Evolutionary conservation across 2,797 vertebrate species (phyloP).

Genomic region (Rhabdophis nuchalis): DNA sequence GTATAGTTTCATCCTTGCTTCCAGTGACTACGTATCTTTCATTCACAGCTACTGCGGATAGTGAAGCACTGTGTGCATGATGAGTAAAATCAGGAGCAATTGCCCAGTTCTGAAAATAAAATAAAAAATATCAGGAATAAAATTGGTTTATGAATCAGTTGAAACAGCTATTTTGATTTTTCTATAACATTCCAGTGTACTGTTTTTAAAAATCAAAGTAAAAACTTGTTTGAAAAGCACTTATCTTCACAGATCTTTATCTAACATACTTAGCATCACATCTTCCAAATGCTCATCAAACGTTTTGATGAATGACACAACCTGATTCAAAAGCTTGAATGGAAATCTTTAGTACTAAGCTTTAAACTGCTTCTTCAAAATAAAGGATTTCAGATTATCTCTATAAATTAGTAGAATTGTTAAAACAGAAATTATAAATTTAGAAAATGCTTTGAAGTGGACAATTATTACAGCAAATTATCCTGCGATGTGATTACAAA

Average conservation of each 20-base stretch:
- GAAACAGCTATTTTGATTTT: background rate
- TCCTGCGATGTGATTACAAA: background rate
- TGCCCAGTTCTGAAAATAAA: conserved; percentile 78
- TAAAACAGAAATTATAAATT: background rate
- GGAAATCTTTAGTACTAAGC: background rate
- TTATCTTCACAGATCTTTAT: background rate
- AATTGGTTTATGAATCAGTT: background rate
- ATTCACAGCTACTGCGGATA: conserved; percentile 82
- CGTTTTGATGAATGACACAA: background rate
- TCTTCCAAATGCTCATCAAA: background rate
- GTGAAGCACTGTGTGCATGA: conserved; percentile 87
- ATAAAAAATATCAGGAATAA: conserved; percentile 19
- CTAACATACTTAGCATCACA: background rate
- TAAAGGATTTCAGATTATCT: background rate
- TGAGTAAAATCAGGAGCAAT: conserved; percentile 83
- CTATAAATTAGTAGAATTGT: background rate
- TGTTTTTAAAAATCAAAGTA: background rate
- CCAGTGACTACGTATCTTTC: conserved; percentile 89
- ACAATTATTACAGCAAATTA: background rate
- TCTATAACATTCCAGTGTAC: background rate
- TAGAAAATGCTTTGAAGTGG: background rate
- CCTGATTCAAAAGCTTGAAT: background rate
- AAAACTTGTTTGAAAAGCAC: background rate
- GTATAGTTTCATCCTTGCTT: conserved; percentile 95
- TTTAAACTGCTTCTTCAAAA: background rate